A percentile compares a stretch with the other conserved stretches of the same genome.
Conservation (phyloP, 2,113 vertebrate species). For the Tyrannus savana region DNA sequence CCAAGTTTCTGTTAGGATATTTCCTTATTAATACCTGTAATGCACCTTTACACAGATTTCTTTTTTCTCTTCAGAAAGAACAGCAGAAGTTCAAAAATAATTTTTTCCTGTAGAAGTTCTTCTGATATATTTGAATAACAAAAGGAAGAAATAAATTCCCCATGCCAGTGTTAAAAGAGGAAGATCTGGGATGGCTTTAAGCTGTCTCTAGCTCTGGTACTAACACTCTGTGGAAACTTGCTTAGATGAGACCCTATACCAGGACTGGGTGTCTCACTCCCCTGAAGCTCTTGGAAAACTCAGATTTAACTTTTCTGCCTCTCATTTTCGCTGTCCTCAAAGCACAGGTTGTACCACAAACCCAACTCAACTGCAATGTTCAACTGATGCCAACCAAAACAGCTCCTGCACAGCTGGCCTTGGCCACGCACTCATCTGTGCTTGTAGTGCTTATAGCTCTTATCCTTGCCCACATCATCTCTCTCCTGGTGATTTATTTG, state of each 20-base stretch:
- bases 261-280: accelerated
- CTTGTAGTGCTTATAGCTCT: neutral
- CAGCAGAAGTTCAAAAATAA: neutral
- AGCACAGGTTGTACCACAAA: neutral
- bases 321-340: neutral
- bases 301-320: neutral
- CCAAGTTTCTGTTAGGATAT: neutral
- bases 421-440: neutral
- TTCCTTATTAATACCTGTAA: neutral
- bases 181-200: neutral
- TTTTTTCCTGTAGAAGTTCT: neutral
- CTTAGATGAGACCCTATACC: neutral
- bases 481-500: neutral
- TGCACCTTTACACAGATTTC: neutral
- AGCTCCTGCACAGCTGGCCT: neutral
- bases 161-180: neutral
- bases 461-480: neutral
- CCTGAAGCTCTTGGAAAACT: neutral
- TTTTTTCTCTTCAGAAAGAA: neutral
- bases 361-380: neutral
- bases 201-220: neutral
- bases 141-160: neutral
- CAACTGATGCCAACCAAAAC: neutral
- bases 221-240: neutral
- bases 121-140: neutral